A percentile compares a stretch with the other conserved stretches of the same genome.
Evolutionary conservation across 1,140 invertebrate genomes (phyloP).

Genomic region (Hypothenemus hampei): DNA sequence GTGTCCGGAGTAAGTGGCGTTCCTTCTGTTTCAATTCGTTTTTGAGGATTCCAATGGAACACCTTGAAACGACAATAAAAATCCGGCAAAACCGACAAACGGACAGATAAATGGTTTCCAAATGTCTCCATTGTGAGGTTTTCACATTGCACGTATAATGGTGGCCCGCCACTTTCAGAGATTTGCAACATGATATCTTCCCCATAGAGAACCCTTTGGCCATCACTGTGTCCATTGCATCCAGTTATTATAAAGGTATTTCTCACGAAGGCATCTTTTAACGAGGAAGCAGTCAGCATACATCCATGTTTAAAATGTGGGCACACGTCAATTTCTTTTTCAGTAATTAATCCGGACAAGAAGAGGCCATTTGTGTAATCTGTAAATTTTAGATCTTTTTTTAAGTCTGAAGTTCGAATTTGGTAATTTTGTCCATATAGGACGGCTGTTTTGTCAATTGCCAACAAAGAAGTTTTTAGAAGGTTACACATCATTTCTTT

Average conservation of each 20-base stretch:
- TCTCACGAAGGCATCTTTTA: conserved; percentile 32
- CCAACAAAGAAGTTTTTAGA: conserved; percentile 30
- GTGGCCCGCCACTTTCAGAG: conserved; percentile 22
- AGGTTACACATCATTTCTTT: conserved; percentile 40
- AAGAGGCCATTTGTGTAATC: conserved; percentile 33
- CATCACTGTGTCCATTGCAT: conserved; percentile 27
- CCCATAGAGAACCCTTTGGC: conserved; percentile 35
- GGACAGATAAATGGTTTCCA: conserved; percentile 20
- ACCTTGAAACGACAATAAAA: conserved; percentile 42
- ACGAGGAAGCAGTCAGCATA: conserved; percentile 34
- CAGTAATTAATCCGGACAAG: conserved; percentile 39
- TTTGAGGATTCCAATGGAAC: conserved; percentile 34
- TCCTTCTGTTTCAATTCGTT: conserved; percentile 35
- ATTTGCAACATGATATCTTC: conserved; percentile 41
- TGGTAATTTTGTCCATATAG: conserved; percentile 37
- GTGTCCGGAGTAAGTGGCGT: conserved; percentile 32
- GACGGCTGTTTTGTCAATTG: conserved; percentile 28
- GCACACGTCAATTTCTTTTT: conserved; percentile 38
- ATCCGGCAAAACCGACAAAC: conserved; percentile 35
- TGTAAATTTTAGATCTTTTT: conserved; percentile 12
- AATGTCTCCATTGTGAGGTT: conserved; percentile 30
- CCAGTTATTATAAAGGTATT: conserved; percentile 39
- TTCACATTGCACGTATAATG: conserved; percentile 41
- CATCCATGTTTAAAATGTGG: conserved; percentile 40
- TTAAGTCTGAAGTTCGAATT: conserved; percentile 34